These are phyloP conservation scores for Esox masquinongy DNA, from an alignment of 2,797 vertebrate species.

Conservation along the genomic window DNA sequence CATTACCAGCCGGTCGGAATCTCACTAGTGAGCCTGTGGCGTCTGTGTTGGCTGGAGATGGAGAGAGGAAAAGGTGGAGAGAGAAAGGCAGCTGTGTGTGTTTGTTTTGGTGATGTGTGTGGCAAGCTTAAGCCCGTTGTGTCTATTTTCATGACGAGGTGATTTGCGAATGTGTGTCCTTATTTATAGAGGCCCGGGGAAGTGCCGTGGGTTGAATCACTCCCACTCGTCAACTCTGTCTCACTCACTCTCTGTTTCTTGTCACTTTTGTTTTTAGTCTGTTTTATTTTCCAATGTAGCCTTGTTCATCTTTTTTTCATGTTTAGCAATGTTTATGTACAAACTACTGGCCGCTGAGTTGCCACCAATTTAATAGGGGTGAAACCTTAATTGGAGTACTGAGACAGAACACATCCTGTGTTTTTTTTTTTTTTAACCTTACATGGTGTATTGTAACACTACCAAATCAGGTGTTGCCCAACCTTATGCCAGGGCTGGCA, in stretches of 20 bases:
- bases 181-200: constrained; percentile 22
- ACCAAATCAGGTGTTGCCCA: too few species aligned
- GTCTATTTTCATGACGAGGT: constrained; percentile 19
- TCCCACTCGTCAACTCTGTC: background rate
- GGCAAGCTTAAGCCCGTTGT: constrained; percentile 27
- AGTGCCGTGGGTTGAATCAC: constrained; percentile 5
- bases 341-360: too few species aligned
- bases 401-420: too few species aligned
- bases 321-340: constrained; percentile 12
- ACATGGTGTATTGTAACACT: too few species aligned
- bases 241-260: background rate
- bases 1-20: constrained; percentile 44
- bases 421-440: too few species aligned
- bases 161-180: constrained; percentile 15
- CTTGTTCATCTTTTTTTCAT: background rate
- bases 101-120: constrained; percentile 35
- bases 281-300: constrained; percentile 18
- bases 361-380: too few species aligned
- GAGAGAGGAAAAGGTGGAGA: constrained; percentile 31
- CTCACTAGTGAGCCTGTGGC: constrained; percentile 46
- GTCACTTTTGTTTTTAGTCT: background rate
- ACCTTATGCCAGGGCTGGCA: too few species aligned
- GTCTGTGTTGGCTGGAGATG: constrained; percentile 36
- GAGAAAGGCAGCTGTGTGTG: background rate
- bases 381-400: too few species aligned